Evolutionary conservation across 2,113 vertebrate species (phyloP).

Genomic region (Plestiodon gilberti): DNA sequence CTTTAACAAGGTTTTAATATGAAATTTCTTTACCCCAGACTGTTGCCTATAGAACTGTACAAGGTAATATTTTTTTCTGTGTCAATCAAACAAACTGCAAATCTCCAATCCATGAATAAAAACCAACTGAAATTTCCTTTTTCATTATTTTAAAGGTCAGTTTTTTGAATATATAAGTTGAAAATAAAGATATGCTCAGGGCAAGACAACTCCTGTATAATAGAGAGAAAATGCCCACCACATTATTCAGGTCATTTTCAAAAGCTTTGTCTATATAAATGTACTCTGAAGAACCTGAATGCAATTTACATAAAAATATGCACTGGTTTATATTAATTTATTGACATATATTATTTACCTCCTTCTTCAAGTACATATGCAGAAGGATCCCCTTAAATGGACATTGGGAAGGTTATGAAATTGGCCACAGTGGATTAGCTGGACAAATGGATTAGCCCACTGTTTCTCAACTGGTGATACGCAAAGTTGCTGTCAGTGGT

Average conservation of each 20-base stretch:
- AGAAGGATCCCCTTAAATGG: neutral
- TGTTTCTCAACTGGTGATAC: too few species aligned
- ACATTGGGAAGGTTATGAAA: neutral
- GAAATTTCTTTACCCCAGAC: slow-evolving; percentile 69
- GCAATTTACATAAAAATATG: neutral
- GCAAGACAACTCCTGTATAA: slow-evolving; percentile 43
- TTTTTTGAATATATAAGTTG: slow-evolving; percentile 50
- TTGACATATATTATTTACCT: neutral
- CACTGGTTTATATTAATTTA: neutral
- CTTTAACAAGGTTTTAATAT: slow-evolving; percentile 76
- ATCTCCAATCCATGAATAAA: slow-evolving; percentile 55
- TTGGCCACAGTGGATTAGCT: neutral
- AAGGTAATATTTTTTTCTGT: slow-evolving; percentile 70
- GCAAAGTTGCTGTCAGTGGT: too few species aligned
- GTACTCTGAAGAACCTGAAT: neutral
- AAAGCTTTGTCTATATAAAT: neutral
- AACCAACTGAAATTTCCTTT: slow-evolving; percentile 46
- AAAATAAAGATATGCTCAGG: slow-evolving; percentile 52
- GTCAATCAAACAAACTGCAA: slow-evolving; percentile 63
- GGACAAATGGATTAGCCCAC: neutral
- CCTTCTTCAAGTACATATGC: neutral
- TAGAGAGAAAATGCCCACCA: slow-evolving; percentile 27
- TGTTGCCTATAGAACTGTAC: slow-evolving; percentile 62
- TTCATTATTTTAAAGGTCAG: slow-evolving; percentile 16
- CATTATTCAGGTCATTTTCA: neutral